A percentile compares a stretch with the other conserved stretches of the same genome.
phyloP scores from a whole-genome alignment of 53 echinoderm and acorn worm species.

The Zoroaster sp. region DNA sequence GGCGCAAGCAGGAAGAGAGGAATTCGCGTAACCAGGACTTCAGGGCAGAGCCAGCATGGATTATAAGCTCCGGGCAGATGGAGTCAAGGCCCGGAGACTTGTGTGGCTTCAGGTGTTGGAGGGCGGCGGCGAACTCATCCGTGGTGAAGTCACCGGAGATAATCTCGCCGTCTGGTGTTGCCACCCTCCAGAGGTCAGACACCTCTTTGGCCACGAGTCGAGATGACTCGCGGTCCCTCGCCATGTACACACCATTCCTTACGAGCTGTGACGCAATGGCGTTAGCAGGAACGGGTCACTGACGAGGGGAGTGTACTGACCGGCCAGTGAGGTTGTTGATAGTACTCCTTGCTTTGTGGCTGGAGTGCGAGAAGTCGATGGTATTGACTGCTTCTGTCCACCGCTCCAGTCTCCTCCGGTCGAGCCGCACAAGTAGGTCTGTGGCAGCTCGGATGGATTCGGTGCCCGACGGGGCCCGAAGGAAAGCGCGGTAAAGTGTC shows the following conservation, averaged over 20 bases:
- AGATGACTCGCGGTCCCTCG: neutral
- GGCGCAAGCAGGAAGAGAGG: neutral
- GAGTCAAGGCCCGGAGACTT: slow-evolving; percentile 30
- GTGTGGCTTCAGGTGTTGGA: slow-evolving; percentile 6
- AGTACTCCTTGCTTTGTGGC: neutral
- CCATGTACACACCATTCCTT: neutral
- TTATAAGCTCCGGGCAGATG: neutral
- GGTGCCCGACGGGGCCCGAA: neutral
- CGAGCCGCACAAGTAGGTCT: neutral
- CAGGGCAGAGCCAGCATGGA: neutral
- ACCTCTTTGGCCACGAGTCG: neutral
- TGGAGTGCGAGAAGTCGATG: neutral
- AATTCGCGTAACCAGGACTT: slow-evolving; percentile 16
- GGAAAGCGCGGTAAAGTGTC: neutral
- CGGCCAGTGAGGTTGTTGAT: neutral
- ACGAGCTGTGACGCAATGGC: neutral
- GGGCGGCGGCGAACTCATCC: slow-evolving; percentile 31
- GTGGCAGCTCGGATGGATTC: neutral
- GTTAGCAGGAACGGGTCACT: neutral
- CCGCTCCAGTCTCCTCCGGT: neutral
- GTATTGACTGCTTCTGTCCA: neutral
- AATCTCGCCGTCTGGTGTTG: neutral
- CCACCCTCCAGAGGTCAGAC: neutral
- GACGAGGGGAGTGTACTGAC: neutral
- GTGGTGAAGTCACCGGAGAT: slow-evolving; percentile 7